phyloP scores from a whole-genome alignment of 2,888 invertebrate species.

The Cerceris ruficornis region DNA sequence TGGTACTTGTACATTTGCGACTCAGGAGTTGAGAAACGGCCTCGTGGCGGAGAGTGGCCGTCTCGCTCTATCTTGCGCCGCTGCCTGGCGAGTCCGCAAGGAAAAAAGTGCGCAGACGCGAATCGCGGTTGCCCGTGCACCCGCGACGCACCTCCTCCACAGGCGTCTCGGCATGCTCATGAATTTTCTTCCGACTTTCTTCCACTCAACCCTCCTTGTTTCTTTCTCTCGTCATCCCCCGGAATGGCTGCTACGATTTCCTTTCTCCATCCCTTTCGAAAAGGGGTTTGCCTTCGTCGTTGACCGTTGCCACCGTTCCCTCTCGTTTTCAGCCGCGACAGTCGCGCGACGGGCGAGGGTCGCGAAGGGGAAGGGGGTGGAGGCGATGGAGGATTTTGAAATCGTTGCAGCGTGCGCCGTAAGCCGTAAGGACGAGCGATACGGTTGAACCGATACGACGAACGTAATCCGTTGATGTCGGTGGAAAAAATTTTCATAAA shows the following conservation, averaged over 20 bases:
- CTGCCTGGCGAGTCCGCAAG: conserved; percentile 43
- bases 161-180: conserved; percentile 32
- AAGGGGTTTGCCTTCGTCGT: conserved; percentile 33
- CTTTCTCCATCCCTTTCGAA: conserved; percentile 13
- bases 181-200: conserved; percentile 50
- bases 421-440: conserved; percentile 6
- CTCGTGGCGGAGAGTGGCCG: conserved; percentile 52
- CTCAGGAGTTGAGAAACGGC: conserved; percentile 58
- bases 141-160: conserved; percentile 55
- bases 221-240: conserved; percentile 38
- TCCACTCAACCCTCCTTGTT: conserved; percentile 40
- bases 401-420: background rate
- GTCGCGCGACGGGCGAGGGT: conserved; percentile 22
- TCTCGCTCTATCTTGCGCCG: conserved; percentile 49
- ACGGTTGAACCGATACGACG: background rate
- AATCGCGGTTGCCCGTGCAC: conserved; percentile 58
- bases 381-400: background rate
- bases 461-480: conserved; percentile 24
- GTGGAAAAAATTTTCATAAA: conserved; percentile 29
- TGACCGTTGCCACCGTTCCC: conserved; percentile 36
- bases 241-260: conserved; percentile 13
- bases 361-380: background rate
- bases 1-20: conserved; percentile 61
- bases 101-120: conserved; percentile 66
- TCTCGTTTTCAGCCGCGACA: conserved; percentile 11